Conservation (phyloP, 2,113 vertebrate genomes). For the Tapirus terrestris region DNA sequence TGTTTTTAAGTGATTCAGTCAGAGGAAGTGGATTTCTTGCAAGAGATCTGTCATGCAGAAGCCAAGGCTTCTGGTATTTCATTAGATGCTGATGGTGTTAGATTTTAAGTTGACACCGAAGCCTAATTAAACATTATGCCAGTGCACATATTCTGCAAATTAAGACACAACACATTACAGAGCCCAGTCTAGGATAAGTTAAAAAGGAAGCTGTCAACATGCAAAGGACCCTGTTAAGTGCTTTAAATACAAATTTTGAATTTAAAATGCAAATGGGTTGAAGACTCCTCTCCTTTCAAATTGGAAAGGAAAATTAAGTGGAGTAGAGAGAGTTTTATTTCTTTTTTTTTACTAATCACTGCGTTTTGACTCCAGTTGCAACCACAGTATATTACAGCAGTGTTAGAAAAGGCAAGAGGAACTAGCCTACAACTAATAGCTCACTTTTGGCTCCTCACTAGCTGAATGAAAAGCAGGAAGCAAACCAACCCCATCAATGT, state of each 20-base stretch:
- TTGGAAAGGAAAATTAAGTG: conserved; percentile 52
- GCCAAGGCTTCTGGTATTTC: conserved; percentile 33
- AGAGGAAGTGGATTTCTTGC: not conserved
- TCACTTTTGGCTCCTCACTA: not conserved
- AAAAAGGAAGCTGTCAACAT: conserved; percentile 64
- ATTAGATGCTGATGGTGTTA: conserved; percentile 65
- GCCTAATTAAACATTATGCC: conserved; percentile 74
- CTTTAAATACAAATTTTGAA: conserved; percentile 69
- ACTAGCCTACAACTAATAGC: not conserved
- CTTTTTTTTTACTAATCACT: not conserved
- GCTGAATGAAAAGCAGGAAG: not conserved
- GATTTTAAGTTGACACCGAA: conserved; percentile 64
- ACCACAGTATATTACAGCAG: not conserved
- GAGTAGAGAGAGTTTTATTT: not conserved
- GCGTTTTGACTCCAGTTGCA: conserved; percentile 17
- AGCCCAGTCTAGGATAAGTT: conserved; percentile 45
- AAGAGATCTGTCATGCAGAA: not conserved
- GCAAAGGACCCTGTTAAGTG: conserved; percentile 52
- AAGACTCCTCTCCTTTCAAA: conserved; percentile 33
- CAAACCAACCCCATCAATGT: not conserved
- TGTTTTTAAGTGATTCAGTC: not conserved
- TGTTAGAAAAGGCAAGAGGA: not conserved
- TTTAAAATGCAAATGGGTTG: conserved; percentile 72
- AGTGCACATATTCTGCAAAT: conserved; percentile 61
- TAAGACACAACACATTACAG: conserved; percentile 55